Conservation (phyloP, 2,888 invertebrate genomes). For the Tenthredo distinguenda region DNA sequence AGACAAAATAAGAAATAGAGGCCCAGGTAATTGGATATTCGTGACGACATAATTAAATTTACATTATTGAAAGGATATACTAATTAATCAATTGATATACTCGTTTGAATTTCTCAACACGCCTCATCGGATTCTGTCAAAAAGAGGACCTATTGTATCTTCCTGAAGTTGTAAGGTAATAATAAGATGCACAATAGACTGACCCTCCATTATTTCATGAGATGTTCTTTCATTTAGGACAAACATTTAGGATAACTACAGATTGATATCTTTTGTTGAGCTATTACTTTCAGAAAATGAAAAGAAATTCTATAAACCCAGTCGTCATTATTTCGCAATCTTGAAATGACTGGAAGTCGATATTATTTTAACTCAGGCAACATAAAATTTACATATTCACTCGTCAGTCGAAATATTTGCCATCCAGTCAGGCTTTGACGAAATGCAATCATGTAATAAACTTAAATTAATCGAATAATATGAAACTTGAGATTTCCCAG, state of each 20-base stretch:
- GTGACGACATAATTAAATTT: background rate
- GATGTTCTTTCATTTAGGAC: background rate
- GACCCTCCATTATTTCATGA: background rate
- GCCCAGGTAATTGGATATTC: background rate
- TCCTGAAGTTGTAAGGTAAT: background rate
- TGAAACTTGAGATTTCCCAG: background rate
- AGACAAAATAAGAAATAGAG: background rate
- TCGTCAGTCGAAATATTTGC: background rate
- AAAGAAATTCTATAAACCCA: background rate
- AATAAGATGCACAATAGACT: background rate
- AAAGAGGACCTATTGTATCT: background rate
- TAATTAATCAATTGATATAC: background rate
- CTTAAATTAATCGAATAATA: background rate
- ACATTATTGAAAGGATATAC: background rate
- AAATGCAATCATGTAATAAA: background rate
- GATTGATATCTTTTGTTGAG: background rate
- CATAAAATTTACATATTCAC: background rate
- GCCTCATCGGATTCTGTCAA: background rate
- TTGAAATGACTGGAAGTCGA: background rate
- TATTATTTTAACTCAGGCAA: background rate
- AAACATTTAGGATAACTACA: background rate
- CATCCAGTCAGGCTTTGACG: background rate
- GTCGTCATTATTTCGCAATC: background rate
- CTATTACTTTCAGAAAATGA: background rate
- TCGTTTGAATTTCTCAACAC: background rate